Base-by-base conservation (phyloP, 2,113 vertebrate species). In the Seriola quinqueradiata region DNA sequence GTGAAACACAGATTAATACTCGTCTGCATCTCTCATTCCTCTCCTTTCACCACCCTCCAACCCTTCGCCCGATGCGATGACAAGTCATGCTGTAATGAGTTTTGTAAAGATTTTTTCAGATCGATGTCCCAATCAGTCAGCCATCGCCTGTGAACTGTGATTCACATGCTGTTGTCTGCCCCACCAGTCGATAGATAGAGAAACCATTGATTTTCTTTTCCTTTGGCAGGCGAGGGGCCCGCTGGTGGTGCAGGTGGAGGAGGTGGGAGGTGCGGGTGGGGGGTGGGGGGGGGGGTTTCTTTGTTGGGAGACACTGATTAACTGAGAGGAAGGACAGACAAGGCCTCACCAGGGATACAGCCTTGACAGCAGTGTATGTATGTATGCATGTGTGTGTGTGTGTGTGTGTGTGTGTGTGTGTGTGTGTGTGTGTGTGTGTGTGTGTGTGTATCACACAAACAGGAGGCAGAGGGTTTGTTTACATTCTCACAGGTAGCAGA, bases 81-180 rank as follows among this genome's bases (percentile, higher is more conserved):
- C 92, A 90, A 91, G 92, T 93, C 78, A 84, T 50, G 72, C 88
- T 77, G 90, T 95, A 95, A 96, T 95, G 94, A 95, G 87, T 94
- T 95, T 83, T 87, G 78, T 90, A 95, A 95, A 93, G 95, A 96
- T 95, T 95, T 95, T 78, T 67, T 76, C 55, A 71, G 90, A 95
- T 95, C 92, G 71, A 96, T 96, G 89, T 77, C 83, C 93, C 91
- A 91, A 92, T 94, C 93, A 90, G 91, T 92, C 92, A 89, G 80
- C 83, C 75, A 63, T 90, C 42, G 79, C 83, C 73, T 63, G 71
- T 80, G 79, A 88, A 87, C 93, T 76, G 81, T 93, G 93, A 95
- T 91, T 94, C 94, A 94, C 93, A 77, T 75, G 76, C 82, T 69
- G 89, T 90, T 89, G 87, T 92, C 89, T 85, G 72, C 67, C 64